A percentile compares a stretch with the other conserved stretches of the same genome.
Conservation (phyloP, 2,797 vertebrate species). For the Trichosurus vulpecula region DNA sequence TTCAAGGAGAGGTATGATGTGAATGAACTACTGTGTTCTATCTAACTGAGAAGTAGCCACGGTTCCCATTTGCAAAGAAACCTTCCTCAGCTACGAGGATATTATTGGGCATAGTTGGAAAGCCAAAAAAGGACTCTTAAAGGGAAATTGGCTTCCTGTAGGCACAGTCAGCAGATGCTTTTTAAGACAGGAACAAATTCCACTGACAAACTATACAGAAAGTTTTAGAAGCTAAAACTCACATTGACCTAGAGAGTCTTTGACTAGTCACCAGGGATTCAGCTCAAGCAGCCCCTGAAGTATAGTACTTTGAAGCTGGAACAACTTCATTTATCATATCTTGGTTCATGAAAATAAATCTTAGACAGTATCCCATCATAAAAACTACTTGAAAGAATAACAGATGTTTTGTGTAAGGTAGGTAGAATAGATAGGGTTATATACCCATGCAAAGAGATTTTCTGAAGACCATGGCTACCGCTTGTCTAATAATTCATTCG, state of each 20-base stretch:
- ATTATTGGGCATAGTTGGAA: not conserved
- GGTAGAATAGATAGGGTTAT: not conserved
- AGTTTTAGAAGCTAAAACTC: not conserved
- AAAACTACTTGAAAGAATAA: not conserved
- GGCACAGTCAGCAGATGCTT: not conserved
- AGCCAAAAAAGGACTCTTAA: not conserved
- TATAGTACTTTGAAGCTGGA: not conserved
- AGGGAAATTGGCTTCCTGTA: not conserved
- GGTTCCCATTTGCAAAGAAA: not conserved
- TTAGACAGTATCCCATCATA: not conserved
- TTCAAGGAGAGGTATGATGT: not conserved
- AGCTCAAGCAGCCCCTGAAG: not conserved
- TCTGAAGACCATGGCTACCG: not conserved
- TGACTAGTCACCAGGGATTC: not conserved
- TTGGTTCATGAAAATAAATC: not conserved
- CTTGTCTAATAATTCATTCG: not conserved
- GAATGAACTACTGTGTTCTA: not conserved
- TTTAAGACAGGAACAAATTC: slow-evolving; percentile 12
- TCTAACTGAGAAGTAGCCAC: not conserved
- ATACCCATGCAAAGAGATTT: not conserved
- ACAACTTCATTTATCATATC: not conserved
- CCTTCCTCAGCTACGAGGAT: not conserved
- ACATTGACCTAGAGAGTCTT: not conserved
- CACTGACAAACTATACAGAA: not conserved
- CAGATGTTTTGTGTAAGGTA: not conserved